Evolutionary conservation across 30 jellyfish, hydroid and myxozoan species (phyloP), one percentile per base, ranked within the genome.

Genomic region (Rhopilema esculentum): DNA sequence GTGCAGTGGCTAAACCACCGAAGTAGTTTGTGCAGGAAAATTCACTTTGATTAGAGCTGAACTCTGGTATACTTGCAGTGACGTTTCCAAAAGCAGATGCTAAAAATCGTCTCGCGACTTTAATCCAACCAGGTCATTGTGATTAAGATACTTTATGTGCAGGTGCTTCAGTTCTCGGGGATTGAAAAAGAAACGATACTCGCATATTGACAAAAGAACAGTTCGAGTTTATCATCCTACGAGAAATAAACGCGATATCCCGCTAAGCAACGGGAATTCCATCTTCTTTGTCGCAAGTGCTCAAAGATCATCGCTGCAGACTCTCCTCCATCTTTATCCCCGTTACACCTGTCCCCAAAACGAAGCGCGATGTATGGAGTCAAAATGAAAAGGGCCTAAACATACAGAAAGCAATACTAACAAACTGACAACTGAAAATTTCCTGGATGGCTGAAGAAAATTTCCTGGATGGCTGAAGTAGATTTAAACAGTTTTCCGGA

Each of bases 171-270:
- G 79, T 28, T 29, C 82, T 65, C 29, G 74, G 29, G 31, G 40
- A n/a, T 76, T 32, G 75, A 61, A 53, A 25, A 76, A 15, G 76
- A 30, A 27, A 8, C 75, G 79, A 49, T 28, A n/a, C 88, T 49
- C 66, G 66, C 76, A 24, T 49, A 52, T 57, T 17, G 52, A 78
- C 88, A 78, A 78, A 78, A 62, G 88, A 78, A 62, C 88, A 78
- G 88, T 29, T 57, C 88, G 69, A 77, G 27, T n/a, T 50, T 23
- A 77, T 25, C 87, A 25, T 50, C 62, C 24, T 22, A 77, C 15
- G 76, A 9, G 64, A 53, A 77, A 57, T 50, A 57, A 77, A 52
- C 61, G 57, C n/a, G 87, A 77, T 21, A 22, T 49, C 87, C 87
- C 76, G 87, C 87, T 52, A 63, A 16, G 87, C 87, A 53, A 49